A percentile compares a stretch with the other conserved stretches of the same genome.
phyloP scores from a whole-genome alignment of 1,140 invertebrate genomes.

The Amyelois transitella region DNA sequence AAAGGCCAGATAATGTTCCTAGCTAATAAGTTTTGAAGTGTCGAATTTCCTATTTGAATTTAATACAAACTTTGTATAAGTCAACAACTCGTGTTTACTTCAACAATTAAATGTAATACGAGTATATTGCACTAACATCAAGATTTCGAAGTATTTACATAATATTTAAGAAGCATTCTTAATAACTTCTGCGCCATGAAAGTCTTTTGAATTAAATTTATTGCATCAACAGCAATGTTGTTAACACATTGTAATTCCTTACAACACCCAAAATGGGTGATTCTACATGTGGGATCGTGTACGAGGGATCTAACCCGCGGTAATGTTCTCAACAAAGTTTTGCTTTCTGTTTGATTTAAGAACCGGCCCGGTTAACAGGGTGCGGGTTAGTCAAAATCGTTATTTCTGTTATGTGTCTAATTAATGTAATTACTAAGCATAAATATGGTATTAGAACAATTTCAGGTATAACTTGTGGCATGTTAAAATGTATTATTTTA shows the following conservation, averaged over 20 bases:
- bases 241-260: neutral
- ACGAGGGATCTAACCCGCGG: slow-evolving; percentile 11
- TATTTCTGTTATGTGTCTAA: slow-evolving; percentile 9
- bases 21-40: no score
- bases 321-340: slow-evolving; percentile 22
- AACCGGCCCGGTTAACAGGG: slow-evolving; percentile 13
- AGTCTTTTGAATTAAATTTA: no score
- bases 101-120: no score
- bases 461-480: neutral
- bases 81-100: no score
- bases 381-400: slow-evolving; percentile 22
- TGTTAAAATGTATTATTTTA: neutral
- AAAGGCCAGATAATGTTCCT: no score
- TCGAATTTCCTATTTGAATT: no score
- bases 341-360: slow-evolving; percentile 28
- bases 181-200: no score
- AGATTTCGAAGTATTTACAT: no score
- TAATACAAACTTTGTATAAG: no score
- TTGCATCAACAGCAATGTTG: neutral
- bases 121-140: no score
- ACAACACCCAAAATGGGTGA: neutral
- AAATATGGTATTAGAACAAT: neutral
- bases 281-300: neutral
- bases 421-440: neutral
- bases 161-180: no score